A percentile compares a stretch with the other conserved stretches of the same genome.
phyloP scores from a whole-genome alignment of 2,113 vertebrate genomes.

The Uropsilus gracilis region DNA sequence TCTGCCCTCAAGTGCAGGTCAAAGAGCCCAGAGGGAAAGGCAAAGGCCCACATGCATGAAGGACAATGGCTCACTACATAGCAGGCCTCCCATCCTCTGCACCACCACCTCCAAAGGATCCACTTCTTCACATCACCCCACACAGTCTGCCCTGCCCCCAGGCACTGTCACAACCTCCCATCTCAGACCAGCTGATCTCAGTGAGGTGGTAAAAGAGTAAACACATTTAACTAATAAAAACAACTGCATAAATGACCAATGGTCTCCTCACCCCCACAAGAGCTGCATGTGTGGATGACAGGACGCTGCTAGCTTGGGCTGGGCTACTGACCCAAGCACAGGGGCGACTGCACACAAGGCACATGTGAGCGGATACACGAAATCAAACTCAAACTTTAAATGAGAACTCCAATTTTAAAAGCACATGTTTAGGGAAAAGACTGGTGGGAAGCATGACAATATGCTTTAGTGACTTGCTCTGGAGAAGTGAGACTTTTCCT shows the following conservation, averaged over 20 bases:
- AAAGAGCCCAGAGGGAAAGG: too few species aligned
- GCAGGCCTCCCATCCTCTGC: too few species aligned
- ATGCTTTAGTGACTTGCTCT: background rate
- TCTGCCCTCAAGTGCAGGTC: too few species aligned
- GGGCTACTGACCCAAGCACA: too few species aligned
- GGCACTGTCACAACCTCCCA: background rate
- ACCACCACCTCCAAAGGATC: too few species aligned
- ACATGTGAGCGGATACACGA: too few species aligned
- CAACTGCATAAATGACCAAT: background rate
- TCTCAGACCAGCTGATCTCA: background rate
- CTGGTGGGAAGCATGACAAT: background rate
- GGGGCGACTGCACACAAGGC: too few species aligned
- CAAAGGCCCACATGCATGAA: too few species aligned
- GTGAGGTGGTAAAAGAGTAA: background rate
- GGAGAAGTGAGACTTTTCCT: background rate
- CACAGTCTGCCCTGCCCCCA: background rate
- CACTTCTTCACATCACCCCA: background rate
- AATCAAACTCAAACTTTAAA: too few species aligned
- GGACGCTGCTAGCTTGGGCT: too few species aligned
- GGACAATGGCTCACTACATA: too few species aligned
- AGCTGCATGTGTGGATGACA: too few species aligned
- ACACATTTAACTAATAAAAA: background rate
- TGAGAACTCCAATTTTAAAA: slow-evolving; percentile 12
- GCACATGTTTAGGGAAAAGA: background rate
- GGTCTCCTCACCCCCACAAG: background rate